Base-by-base conservation (phyloP, 1,140 invertebrate species). In the Oryctes rhinoceros region DNA sequence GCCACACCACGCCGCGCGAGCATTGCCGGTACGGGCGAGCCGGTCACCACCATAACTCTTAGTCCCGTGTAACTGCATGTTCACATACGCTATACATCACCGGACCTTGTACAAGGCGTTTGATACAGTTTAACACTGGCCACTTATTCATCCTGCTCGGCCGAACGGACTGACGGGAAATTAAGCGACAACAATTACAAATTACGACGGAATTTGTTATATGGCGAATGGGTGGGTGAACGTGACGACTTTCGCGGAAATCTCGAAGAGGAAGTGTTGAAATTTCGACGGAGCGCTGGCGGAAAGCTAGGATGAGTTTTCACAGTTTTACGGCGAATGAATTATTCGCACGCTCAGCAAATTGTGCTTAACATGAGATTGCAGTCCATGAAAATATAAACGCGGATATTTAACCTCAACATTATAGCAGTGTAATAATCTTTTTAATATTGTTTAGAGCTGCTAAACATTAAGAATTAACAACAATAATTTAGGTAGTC, bases 31-130 rank as follows among this genome's bases (percentile, higher is more conserved):
- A 13, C 13, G 49, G 49, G 76, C 35, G 13, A 67, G 80, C 80
- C 81, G 79, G 39, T 30, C 24, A 30, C 79, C 82, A 77, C 81
- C 79, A 80, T 82, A 81, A 81, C 81, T 82, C 82, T 82, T 82
- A 83, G 78, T 77, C 47, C 76, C 80, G 80, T 80, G 79, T 83
- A 81, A 81, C 80, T 81, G 82, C 81, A 82, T 81, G 82, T 81
- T 82, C 81, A 78, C 82, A 82, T 83, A 81, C 82, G 81, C 81
- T 78, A 83, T 81, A 81, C 82, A 83, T 83, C 81, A 83, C 80
- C 39, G 82, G 76, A 79, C 79, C 71, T 59, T 78, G 76, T 80
- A 74, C 71, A 74, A 80, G 47, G 79, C 67, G 48, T 53, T 80
- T 80, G 71, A 80, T 76, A 76, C 76, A 78, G 76, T 78, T 78